phyloP scores from a whole-genome alignment of 2,797 vertebrate species.

The Poecilia gillii region DNA sequence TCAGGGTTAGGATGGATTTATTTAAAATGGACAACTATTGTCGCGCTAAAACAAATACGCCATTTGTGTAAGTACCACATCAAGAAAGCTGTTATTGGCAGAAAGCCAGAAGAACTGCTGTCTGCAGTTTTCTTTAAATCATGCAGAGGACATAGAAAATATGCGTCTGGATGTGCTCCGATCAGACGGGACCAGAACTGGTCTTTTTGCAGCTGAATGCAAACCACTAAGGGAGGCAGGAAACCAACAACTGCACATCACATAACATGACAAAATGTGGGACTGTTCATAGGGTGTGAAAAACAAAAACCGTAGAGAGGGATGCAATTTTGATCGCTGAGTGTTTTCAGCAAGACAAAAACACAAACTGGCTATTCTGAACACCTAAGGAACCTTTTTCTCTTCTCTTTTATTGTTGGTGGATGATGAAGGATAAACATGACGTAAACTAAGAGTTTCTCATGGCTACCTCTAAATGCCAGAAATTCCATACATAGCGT shows the following conservation, averaged over 20 bases:
- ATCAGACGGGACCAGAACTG: neutral
- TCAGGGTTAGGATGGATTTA: neutral
- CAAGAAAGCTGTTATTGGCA: neutral
- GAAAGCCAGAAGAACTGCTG: neutral
- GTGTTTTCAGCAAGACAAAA: conserved; percentile 36
- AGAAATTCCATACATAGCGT: neutral
- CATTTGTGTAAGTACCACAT: neutral
- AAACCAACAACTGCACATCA: neutral
- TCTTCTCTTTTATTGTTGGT: neutral
- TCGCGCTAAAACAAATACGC: neutral
- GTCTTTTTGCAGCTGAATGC: neutral
- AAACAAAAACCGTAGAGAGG: neutral
- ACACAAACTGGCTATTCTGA: neutral
- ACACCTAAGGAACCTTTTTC: neutral
- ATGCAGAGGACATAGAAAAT: neutral
- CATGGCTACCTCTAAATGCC: neutral
- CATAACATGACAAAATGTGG: neutral
- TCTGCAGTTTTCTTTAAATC: neutral
- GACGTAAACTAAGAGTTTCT: neutral
- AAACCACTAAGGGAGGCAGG: neutral
- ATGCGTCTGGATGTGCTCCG: neutral
- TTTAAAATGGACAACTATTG: neutral
- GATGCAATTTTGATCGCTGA: conserved; percentile 33
- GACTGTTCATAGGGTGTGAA: neutral
- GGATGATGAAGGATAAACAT: neutral